Evolutionary conservation across 2,113 vertebrate species (phyloP), one percentile per base, ranked within the genome.

Genomic region (Oenanthe oenanthe): DNA sequence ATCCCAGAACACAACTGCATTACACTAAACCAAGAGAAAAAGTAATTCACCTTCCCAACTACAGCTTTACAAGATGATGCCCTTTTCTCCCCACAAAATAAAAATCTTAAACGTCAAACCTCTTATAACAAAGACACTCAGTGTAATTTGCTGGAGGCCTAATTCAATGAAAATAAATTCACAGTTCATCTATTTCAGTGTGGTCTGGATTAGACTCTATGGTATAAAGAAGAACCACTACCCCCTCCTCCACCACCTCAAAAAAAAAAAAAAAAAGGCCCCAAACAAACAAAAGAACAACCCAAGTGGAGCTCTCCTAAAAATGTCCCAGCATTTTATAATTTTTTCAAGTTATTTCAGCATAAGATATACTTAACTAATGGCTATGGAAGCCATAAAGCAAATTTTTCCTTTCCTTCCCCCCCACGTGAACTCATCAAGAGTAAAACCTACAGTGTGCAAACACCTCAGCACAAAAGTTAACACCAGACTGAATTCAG

Each of bases 241-340:
- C 11, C 19, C 15, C 2, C 51, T 51, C 3, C 3, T 2, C 3
- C 15, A 28, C 0, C 1, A 1, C 18, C 29, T n/a, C 4, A 73
- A 45, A 22, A 65, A 85, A 84, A 58, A 73, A 45, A 22, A 65
- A 85, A 84, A 58, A 36, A 14, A 25, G 6, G 11, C 9, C 60
- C 6, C 38, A 34, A 78, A 47, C 5, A 32, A 81, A 88, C 13
- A 43, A 36, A 61, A 36, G 4, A n/a, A 22, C 7, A 54, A 61
- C 6, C 4, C 11, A 83, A 47, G 6, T 16, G 13, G 91, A 51
- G 16, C 8, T 81, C 40, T 78, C 29, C 38, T 78, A 36, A 78
- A 58, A 56, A 14, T 2, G 7, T 21, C 28, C 5, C 13, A 17
- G 9, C 7, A 28, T 71, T 74, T 78, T 77, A 8, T 9, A 85